Evolutionary conservation across 2,113 vertebrate genomes (phyloP), one percentile per base, ranked within the genome.

Genomic region (Protobothrops mucrosquamatus): DNA sequence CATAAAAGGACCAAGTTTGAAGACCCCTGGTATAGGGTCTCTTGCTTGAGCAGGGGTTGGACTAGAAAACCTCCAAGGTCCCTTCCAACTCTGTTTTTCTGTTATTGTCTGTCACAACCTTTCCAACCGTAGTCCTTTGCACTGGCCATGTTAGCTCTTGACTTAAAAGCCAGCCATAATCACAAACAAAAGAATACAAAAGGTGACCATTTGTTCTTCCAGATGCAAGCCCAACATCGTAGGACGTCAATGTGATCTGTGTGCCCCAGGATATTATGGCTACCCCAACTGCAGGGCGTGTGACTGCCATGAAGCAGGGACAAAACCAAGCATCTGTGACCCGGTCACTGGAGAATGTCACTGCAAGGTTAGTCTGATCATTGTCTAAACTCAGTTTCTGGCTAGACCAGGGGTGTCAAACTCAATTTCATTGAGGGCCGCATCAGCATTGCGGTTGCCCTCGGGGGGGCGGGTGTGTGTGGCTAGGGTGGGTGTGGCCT

Each of bases 221-320:
- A 99, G 99, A 94, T 99, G 99, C 97, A 99, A 98, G 94, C 97
- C 98, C 96, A 98, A 99, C 6, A 89, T 99, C 24, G 94, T 98
- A 0, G 99, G 99, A 22, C 98, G 99, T 0, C 98, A 97, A 95
- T 99, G 99, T 85, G 98, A 99, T 88, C 97, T 97, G 94, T 99
- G 99, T 4, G 96, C 98, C 4, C 97, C 98, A 0, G 99, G 99
- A 95, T 99, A 98, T 96, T 98, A 98, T 6, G 98, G 97, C 29
- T 99, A 98, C 96, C 99, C 99, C 6, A 95, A 97, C 94, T 99
- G 99, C 95, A 97, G 94, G 64, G 98, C 90, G 0, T 99, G 99
- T 3, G 96, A 99, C 96, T 99, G 99, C 94, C 98, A 99, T 1
- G 96, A 96, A 46, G 98, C 98, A 0, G 99, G 99, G 94, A 98